These are phyloP conservation scores for Gadus chalcogrammus DNA, from an alignment of 2,113 vertebrate genomes.

Conservation along the genomic window DNA sequence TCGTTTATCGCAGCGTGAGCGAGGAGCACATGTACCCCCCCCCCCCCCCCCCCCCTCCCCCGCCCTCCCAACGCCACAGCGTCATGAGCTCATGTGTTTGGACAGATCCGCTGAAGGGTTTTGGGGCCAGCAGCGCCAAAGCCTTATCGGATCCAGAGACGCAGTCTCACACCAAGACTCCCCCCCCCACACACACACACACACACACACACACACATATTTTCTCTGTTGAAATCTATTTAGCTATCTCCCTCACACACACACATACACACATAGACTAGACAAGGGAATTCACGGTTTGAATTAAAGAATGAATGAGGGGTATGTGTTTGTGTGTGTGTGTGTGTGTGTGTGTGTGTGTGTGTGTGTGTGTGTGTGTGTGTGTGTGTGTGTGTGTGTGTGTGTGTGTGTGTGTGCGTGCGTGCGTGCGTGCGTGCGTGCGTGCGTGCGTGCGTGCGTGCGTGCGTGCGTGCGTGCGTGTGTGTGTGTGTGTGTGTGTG, in stretches of 20 bases:
- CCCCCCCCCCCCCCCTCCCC: conserved; percentile 21
- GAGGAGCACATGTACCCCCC: conserved; percentile 26
- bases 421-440: too few relatives aligned
- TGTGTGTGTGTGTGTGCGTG: too few relatives aligned
- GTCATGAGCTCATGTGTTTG: conserved; percentile 73
- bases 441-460: too few relatives aligned
- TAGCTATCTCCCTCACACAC: too few relatives aligned
- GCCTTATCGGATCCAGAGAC: conserved; percentile 69
- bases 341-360: conserved; percentile 3
- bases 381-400: too few relatives aligned
- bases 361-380: background rate
- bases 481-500: too few relatives aligned
- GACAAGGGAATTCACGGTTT: conserved; percentile 19
- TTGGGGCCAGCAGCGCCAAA: conserved; percentile 58
- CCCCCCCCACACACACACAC: too few relatives aligned
- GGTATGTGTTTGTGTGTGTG: conserved; percentile 7
- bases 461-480: conserved; percentile 3
- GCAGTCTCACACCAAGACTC: conserved; percentile 50
- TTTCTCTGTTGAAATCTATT: too few relatives aligned
- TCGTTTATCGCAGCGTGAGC: conserved; percentile 26
- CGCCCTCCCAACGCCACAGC: conserved; percentile 44
- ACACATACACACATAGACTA: conserved; percentile 43
- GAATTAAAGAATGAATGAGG: conserved; percentile 38
- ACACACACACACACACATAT: too few relatives aligned
- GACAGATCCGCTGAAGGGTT: conserved; percentile 68